Base-by-base conservation (phyloP, 2,113 vertebrate genomes). In the Cyprinus carpio region DNA sequence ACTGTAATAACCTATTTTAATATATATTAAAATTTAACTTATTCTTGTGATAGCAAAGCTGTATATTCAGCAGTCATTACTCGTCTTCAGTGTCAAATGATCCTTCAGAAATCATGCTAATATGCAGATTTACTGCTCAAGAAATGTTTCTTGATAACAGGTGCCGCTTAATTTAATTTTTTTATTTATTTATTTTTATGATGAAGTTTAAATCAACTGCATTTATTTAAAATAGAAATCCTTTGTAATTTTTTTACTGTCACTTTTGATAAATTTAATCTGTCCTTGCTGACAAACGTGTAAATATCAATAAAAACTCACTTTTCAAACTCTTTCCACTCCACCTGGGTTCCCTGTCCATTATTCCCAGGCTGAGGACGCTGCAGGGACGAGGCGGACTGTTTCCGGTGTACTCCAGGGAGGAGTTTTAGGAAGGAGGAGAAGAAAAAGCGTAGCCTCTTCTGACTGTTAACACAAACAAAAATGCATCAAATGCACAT, bases 381-480 rank as follows among this genome's bases (percentile, higher is more conserved):
- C 80, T 75, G 85, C 1, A 92, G 92, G 23, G 89, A 90, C 0
- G 91, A 90, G 5, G 85, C 79, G 6, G 91, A 58, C 34, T 90
- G 87, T 65, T 93, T 96, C 81, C 92, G 94, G 79, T 92, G 96
- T 1, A 99, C 96, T 2, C 93, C 95, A 0, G 96, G 96, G 80
- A 98, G 87, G 0, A 94, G 95, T 91, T 96, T 96, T 71, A 99
- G 88, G 69, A 96, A 94, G 0, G 97, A 97, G 75, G 97, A 96
- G 91, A 98, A 97, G 92, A 97, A 96, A 58, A 96, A 97, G 0
- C 98, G 96, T 0, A 96, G 91, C 46, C 91, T 94, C 93, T 97
- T 98, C 89, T 93, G 89, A 2, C 98, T 99, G 94, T 31, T 11
- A 62, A 8, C n/a, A 79, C 2, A 67, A 69, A 62, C 16, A 84